These are phyloP conservation scores for Platichthys flesus DNA, from an alignment of 2,113 vertebrate genomes.

Conservation along the genomic window DNA sequence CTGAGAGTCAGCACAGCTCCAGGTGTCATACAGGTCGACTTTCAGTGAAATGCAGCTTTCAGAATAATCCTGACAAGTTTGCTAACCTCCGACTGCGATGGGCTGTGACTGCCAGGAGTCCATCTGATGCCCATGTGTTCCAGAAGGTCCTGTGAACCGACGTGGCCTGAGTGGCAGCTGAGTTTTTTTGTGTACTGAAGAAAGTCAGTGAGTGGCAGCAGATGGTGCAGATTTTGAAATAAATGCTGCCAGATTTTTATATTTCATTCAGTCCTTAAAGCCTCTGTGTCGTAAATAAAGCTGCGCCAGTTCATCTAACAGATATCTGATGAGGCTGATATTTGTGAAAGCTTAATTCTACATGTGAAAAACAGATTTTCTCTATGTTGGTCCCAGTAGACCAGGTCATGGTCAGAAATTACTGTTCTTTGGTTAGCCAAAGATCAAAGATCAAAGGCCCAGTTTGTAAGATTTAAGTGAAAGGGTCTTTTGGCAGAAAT, in stretches of 20 bases:
- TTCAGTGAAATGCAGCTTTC: too few relatives aligned
- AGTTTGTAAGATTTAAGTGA: too few relatives aligned
- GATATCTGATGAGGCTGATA: not conserved
- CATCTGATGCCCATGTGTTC: slow-evolving; percentile 18
- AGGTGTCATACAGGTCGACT: not conserved
- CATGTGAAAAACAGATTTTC: not conserved
- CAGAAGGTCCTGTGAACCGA: not conserved
- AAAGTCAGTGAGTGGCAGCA: not conserved
- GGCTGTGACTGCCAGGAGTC: not conserved
- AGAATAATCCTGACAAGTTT: not conserved
- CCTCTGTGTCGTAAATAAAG: not conserved
- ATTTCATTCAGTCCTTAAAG: not conserved
- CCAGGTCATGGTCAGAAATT: too few relatives aligned
- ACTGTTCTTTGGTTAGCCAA: too few relatives aligned
- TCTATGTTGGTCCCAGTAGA: too few relatives aligned
- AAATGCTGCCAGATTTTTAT: not conserved
- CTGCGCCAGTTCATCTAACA: not conserved
- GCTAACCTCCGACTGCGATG: not conserved
- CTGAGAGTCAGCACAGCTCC: not conserved
- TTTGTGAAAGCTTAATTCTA: too few relatives aligned
- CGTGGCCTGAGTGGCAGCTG: not conserved
- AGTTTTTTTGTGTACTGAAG: too few relatives aligned
- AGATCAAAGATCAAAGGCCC: too few relatives aligned
- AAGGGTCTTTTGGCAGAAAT: too few relatives aligned
- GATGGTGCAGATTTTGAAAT: not conserved